Percentiles rank a stretch among this genome's conserved stretches.
phyloP scores from a whole-genome alignment of 2,797 vertebrate genomes.

The Chrosomus eos region DNA sequence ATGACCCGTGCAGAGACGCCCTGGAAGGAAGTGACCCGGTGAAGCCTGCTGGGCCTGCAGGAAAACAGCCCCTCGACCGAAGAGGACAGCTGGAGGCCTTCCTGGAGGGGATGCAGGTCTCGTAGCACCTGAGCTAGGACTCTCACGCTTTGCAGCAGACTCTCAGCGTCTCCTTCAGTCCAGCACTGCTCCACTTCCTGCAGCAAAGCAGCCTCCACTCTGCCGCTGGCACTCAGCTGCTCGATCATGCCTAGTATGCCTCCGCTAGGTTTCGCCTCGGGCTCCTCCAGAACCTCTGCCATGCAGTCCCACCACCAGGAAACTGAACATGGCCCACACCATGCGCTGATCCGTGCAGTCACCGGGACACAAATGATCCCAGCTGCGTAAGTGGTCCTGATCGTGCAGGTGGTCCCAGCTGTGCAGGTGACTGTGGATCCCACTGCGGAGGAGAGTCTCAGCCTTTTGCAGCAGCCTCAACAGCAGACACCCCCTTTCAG shows the following conservation, averaged over 20 bases:
- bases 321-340: constrained; percentile 61
- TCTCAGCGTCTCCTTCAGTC: constrained; percentile 56
- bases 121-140: constrained; percentile 64
- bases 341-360: constrained; percentile 30
- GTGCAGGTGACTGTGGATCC: constrained; percentile 34
- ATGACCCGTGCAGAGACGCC: constrained; percentile 60
- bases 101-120: constrained; percentile 59
- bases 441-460: constrained; percentile 43
- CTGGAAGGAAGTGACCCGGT: constrained; percentile 65
- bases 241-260: constrained; percentile 40
- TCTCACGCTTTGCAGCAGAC: constrained; percentile 58
- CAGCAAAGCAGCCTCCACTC: constrained; percentile 55
- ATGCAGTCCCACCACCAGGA: constrained; percentile 64
- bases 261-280: constrained; percentile 41
- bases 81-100: constrained; percentile 50
- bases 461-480: constrained; percentile 64
- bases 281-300: constrained; percentile 61
- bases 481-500: constrained; percentile 60
- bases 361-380: constrained; percentile 12
- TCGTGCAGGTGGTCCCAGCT: constrained; percentile 39
- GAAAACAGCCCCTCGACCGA: constrained; percentile 53
- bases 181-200: constrained; percentile 65
- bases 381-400: constrained; percentile 30
- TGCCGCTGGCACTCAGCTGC: constrained; percentile 44
- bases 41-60: constrained; percentile 57